Conservation (phyloP, 1,140 invertebrate genomes). For the Micrasema minimum region DNA sequence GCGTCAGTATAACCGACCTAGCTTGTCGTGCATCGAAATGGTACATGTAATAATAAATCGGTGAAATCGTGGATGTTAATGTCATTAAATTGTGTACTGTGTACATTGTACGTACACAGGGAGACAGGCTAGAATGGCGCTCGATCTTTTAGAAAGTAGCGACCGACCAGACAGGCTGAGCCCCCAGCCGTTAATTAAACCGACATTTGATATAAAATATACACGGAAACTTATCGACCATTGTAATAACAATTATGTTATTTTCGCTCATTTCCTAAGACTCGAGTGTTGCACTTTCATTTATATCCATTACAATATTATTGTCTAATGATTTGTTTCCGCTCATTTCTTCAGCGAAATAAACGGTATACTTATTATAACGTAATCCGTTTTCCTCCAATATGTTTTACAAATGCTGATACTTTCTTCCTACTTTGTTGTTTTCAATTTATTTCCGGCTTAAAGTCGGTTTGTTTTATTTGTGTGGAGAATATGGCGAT, state of each 20-base stretch:
- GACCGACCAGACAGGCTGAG: slow-evolving; percentile 12
- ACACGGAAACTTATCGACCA: slow-evolving; percentile 14
- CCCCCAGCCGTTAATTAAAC: slow-evolving; percentile 38
- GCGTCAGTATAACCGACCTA: slow-evolving; percentile 16
- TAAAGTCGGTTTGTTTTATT: too few species aligned
- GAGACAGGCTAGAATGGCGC: slow-evolving; percentile 28
- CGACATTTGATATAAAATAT: slow-evolving; percentile 4
- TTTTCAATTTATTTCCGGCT: too few species aligned
- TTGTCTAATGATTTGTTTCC: too few species aligned
- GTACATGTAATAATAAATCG: slow-evolving; percentile 47
- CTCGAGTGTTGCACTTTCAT: too few species aligned
- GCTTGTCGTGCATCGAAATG: slow-evolving; percentile 42
- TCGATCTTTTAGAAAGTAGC: slow-evolving; percentile 51
- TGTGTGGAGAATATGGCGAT: too few species aligned
- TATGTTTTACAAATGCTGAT: too few species aligned
- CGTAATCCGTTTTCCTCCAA: too few species aligned
- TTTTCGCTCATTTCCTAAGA: not conserved
- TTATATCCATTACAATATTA: too few species aligned
- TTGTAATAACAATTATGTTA: slow-evolving; percentile 19
- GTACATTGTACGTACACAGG: not conserved
- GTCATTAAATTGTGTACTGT: slow-evolving; percentile 44
- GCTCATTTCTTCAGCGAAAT: too few species aligned
- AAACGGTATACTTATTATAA: too few species aligned
- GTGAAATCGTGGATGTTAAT: slow-evolving; percentile 53
- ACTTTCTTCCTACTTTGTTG: too few species aligned